A percentile compares a stretch with the other conserved stretches of the same genome.
Evolutionary conservation across 2,113 vertebrate genomes (phyloP).

Genomic region (Gallinago media): DNA sequence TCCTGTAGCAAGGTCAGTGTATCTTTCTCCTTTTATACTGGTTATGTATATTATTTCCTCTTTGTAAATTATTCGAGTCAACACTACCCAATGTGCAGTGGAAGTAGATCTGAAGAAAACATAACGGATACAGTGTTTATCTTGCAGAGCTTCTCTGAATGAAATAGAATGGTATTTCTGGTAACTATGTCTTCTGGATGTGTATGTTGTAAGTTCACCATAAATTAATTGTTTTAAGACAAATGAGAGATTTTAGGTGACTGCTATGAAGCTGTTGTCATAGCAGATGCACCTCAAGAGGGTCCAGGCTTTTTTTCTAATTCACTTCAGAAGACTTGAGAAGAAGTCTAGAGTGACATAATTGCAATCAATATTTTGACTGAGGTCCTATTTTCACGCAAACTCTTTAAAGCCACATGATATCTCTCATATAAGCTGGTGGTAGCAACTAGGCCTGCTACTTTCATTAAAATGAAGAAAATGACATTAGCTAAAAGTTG

Average conservation of each 20-base stretch:
- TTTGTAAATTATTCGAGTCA: not conserved
- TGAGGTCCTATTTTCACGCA: not conserved
- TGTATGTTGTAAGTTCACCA: not conserved
- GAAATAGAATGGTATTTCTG: not conserved
- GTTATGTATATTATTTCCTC: not conserved
- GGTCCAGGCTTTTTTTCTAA: not conserved
- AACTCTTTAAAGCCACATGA: not conserved
- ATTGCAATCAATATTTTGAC: not conserved
- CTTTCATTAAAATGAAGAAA: not conserved
- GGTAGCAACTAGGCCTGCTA: not conserved
- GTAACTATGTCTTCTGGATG: not conserved
- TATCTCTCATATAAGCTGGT: not conserved
- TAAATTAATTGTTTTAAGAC: not conserved
- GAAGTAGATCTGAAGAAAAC: not conserved
- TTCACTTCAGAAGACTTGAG: not conserved
- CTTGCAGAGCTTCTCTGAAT: not conserved
- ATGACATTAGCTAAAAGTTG: not conserved
- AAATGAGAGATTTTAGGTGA: not conserved
- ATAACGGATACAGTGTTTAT: not conserved
- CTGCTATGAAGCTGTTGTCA: not conserved
- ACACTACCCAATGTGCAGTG: not conserved
- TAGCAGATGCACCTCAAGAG: not conserved
- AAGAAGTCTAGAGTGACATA: not conserved
- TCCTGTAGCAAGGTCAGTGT: not conserved
- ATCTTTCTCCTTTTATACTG: not conserved